Evolutionary conservation across 2,113 vertebrate genomes (phyloP).

Genomic region (Ciconia maguari): DNA sequence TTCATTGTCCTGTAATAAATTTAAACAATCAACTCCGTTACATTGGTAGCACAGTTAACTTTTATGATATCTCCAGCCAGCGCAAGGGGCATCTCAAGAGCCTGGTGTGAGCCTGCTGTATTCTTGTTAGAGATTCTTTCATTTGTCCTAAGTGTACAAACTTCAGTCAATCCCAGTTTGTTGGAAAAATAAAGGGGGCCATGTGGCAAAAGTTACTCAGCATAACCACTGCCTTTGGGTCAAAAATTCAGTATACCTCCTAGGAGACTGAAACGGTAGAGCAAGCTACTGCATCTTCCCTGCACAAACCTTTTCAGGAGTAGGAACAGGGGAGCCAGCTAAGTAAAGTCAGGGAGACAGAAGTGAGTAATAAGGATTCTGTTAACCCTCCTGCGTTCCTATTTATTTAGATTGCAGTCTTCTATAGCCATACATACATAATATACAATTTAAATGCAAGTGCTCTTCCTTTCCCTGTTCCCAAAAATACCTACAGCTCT

Average conservation of each 20-base stretch:
- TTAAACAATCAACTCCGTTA: background rate
- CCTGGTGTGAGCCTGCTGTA: background rate
- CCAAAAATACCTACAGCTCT: background rate
- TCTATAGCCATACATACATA: slow-evolving; percentile 9
- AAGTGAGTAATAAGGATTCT: background rate
- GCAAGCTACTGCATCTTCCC: background rate
- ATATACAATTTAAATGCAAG: slow-evolving; percentile 14
- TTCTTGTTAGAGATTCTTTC: background rate
- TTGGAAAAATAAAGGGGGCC: background rate
- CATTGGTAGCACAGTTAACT: background rate
- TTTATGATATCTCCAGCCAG: background rate
- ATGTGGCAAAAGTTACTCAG: background rate
- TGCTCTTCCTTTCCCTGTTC: background rate
- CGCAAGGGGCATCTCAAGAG: background rate
- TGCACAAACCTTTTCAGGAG: background rate
- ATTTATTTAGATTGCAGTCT: background rate
- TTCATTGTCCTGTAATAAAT: background rate
- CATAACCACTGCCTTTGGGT: background rate
- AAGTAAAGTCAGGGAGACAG: background rate
- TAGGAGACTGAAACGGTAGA: background rate
- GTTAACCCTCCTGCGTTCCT: background rate
- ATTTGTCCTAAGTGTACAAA: background rate
- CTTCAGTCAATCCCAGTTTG: background rate
- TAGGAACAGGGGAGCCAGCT: background rate
- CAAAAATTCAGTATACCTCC: background rate